Percentiles rank a stretch among this genome's conserved stretches.
Conservation (phyloP, 2,113 vertebrate genomes). For the Ailurus styani region DNA sequence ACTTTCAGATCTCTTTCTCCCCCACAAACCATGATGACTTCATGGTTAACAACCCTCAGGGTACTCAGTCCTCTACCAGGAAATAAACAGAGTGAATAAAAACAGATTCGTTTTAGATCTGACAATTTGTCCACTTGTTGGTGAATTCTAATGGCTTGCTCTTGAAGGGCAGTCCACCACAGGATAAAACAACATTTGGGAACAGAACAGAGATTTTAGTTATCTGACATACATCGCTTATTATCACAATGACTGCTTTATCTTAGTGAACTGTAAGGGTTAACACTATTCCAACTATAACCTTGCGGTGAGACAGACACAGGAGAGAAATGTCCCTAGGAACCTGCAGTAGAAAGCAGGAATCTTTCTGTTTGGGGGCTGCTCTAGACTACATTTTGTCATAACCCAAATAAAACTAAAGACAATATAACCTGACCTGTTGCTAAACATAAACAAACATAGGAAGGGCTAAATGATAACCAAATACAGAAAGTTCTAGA, state of each 20-base stretch:
- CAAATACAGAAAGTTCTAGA: not conserved
- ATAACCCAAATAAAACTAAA: not conserved
- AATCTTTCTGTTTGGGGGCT: not conserved
- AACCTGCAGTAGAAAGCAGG: not conserved
- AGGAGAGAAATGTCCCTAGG: not conserved
- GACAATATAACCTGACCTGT: not conserved
- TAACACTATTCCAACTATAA: not conserved
- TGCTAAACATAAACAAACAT: not conserved
- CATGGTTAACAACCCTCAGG: not conserved
- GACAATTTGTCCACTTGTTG: not conserved
- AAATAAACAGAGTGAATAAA: conserved; percentile 1
- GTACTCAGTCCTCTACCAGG: not conserved
- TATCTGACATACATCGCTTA: not conserved
- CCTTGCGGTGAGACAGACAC: not conserved
- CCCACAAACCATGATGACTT: not conserved
- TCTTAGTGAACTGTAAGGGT: not conserved
- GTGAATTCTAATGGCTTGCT: not conserved
- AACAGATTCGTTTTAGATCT: not conserved
- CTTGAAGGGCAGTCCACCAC: not conserved
- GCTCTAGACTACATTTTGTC: not conserved
- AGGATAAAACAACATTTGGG: not conserved
- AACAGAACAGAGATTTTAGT: not conserved
- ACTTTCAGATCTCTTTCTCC: not conserved
- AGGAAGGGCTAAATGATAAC: not conserved
- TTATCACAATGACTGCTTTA: not conserved